Base-by-base conservation (phyloP, 2,888 invertebrate genomes). In the Saturnia japonica region DNA sequence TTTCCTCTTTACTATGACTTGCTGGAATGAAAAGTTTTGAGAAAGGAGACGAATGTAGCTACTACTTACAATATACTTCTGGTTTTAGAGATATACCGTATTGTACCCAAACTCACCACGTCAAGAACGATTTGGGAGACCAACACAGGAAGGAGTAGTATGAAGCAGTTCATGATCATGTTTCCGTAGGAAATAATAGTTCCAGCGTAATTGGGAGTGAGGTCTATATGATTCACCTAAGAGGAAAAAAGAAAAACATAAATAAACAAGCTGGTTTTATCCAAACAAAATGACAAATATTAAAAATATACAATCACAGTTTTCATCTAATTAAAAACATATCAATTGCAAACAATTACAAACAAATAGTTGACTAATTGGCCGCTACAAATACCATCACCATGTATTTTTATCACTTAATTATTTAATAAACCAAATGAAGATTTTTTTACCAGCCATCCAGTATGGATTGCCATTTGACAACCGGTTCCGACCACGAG, bases 131-230 rank as follows among this genome's bases (percentile, higher is more conserved):
- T 91, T 43, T 95, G 84, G 7, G 96, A 96, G 0, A 96, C 96
- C 1, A 96, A 82, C 0, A 96, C 80, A 0, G 97, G 97, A 0
- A 96, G 95, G 16, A 96, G 81, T 57, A 97, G 94, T 25, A 96
- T 95, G 81, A 95, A 94, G 3, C 96, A 82, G 78, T 96, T 96
- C 0, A 96, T 95, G 7, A 95, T 85, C 1, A 96, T 95, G 85
- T 97, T 97, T 0, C 97, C 96, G 60, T 97, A 94, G 0, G 97
- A 97, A 96, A 97, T 97, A 69, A 97, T 84, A 0, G 96, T 95
- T 0, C 97, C 97, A 1, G 97, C 96, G 84, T 95, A 97, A 82
- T 96, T 96, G 0, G 97, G 97, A 0, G 97, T 95, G 72, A 97
- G 89, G 85, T 97, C 97, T 69, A 97, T 96, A 78, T 97, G 97